Conservation (phyloP, 2,888 invertebrate genomes). For the Apoderus coryli region DNA sequence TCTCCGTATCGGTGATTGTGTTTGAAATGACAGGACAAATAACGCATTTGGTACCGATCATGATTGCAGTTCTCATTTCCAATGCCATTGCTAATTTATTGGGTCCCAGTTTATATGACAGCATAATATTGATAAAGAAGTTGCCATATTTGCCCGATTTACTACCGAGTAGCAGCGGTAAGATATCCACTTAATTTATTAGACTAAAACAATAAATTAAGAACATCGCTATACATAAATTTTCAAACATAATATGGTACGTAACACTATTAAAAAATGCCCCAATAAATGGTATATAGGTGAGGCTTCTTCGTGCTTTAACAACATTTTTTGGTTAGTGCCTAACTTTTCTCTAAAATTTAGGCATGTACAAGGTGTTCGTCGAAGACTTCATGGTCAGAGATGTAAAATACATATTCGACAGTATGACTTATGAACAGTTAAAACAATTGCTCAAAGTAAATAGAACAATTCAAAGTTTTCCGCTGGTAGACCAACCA, state of each 20-base stretch:
- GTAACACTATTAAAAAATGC: too few relatives aligned
- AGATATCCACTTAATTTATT: slow-evolving; percentile 22
- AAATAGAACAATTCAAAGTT: slow-evolving; percentile 54
- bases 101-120: slow-evolving; percentile 96
- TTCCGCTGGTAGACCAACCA: slow-evolving; percentile 89
- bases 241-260: too few relatives aligned
- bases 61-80: slow-evolving; percentile 90
- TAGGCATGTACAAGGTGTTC: slow-evolving; percentile 84
- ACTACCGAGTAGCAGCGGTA: slow-evolving; percentile 67
- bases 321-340: too few relatives aligned
- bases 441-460: slow-evolving; percentile 74
- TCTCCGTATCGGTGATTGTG: slow-evolving; percentile 94
- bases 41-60: slow-evolving; percentile 88
- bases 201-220: too few relatives aligned
- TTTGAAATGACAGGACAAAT: slow-evolving; percentile 99
- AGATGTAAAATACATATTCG: slow-evolving; percentile 78
- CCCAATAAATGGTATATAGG: too few relatives aligned
- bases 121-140: slow-evolving; percentile 94
- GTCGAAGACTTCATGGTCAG: slow-evolving; percentile 98
- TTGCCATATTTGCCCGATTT: slow-evolving; percentile 94
- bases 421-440: slow-evolving; percentile 80
- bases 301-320: too few relatives aligned
- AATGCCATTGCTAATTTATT: slow-evolving; percentile 90
- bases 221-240: too few relatives aligned
- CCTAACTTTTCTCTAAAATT: slow-evolving; percentile 10